Evolutionary conservation across 2,888 invertebrate species (phyloP).

Genomic region (Leucozona laternaria): DNA sequence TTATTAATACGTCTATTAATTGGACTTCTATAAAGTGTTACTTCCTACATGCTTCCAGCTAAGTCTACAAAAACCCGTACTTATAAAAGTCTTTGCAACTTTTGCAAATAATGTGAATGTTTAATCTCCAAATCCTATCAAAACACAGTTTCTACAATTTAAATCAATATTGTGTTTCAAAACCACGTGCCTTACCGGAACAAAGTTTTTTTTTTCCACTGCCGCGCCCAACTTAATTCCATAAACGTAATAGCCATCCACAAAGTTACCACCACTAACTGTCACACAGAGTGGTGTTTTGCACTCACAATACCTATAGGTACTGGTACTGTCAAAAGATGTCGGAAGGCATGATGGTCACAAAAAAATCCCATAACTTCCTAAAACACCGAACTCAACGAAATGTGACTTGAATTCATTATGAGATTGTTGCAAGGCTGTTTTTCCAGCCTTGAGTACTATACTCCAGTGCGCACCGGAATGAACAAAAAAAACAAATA

Average conservation of each 20-base stretch:
- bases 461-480: background rate
- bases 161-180: slow-evolving; percentile 56
- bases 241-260: slow-evolving; percentile 73
- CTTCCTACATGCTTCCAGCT: background rate
- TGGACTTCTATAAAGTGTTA: background rate
- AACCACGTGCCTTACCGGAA: slow-evolving; percentile 60
- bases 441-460: slow-evolving; percentile 45
- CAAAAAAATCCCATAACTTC: slow-evolving; percentile 74
- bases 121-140: background rate
- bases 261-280: slow-evolving; percentile 73
- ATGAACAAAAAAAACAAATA: slow-evolving; percentile 19
- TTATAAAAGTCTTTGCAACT: background rate
- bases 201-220: slow-evolving; percentile 34
- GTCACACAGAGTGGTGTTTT: slow-evolving; percentile 46
- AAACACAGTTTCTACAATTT: slow-evolving; percentile 25
- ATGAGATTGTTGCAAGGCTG: slow-evolving; percentile 68
- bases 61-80: background rate
- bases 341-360: slow-evolving; percentile 56
- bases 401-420: slow-evolving; percentile 74
- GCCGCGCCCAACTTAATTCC: slow-evolving; percentile 72
- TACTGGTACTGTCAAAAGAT: slow-evolving; percentile 60
- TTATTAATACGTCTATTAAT: background rate
- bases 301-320: slow-evolving; percentile 17
- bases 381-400: slow-evolving; percentile 76
- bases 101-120: background rate